Base-by-base conservation (phyloP, 2,797 vertebrate species). In the Sciaenops ocellatus region DNA sequence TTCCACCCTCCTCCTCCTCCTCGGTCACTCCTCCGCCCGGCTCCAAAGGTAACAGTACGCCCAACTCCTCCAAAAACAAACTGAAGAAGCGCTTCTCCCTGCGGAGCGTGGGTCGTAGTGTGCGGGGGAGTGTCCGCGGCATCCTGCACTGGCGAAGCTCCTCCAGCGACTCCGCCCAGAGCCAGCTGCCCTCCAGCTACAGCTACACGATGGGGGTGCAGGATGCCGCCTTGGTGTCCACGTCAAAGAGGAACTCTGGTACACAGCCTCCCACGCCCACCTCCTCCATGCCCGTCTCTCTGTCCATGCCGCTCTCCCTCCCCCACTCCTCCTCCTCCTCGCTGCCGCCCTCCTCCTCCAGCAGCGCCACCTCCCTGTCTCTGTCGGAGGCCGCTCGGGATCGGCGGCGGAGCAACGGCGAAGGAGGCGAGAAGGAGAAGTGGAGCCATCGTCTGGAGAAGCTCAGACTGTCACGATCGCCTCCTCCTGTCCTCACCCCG, bases 21-120 rank as follows among this genome's bases (percentile, higher is more conserved):
- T 87, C 93, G 1, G 64, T 85, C 69, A 91, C 92, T 38, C 90
- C 94, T 28, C 94, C 94, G 12, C 95, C 90, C 0, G 94, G 94
- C 74, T 77, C 92, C 62, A 95, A 92, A 85, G 91, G 89, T 4
- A 93, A 84, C 76, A 61, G 84, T 26, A 84, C 84, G 13, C 78
- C 90, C 28, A 80, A 42, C 75, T 90, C 90, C 75, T 92, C 95
- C 47, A 98, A 97, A 85, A 96, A 95, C 87, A 97, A 97, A 80
- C 94, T 97, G 78, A 97, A 97, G 91, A 98, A 98, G 77, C 96
- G 97, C 11, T 98, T 98, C 72, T 98, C 97, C 0, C 90, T 97
- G 83, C 95, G 97, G 10, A 97, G 87, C 0, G 96, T 98, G 59
- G 96, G 97, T 0, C 97, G 97, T 3, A 97, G 96, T 0, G 97